Conservation (phyloP, 1,140 invertebrate species). For the Gonatopus flavifemur region DNA sequence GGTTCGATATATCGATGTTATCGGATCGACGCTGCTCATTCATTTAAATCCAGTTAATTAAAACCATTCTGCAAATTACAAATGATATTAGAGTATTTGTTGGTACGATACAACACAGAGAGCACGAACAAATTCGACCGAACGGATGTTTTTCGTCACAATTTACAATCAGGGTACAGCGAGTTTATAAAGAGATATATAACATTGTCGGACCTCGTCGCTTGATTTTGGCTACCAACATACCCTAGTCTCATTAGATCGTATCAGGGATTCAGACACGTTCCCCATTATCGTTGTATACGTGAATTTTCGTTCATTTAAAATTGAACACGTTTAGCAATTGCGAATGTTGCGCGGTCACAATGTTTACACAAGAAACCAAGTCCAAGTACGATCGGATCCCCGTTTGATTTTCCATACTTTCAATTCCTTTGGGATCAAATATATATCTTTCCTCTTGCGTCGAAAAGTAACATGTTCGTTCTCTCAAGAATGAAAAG, state of each 20-base stretch:
- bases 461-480: no score
- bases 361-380: no score
- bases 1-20: background rate
- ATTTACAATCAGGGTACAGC: background rate
- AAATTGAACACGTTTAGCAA: no score
- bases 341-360: no score
- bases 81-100: slow-evolving; percentile 16
- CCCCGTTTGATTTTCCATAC: no score
- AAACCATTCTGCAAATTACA: slow-evolving; percentile 28
- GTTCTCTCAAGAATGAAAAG: no score
- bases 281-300: background rate
- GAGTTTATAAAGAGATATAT: no score
- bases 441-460: no score
- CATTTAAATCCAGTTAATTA: slow-evolving; percentile 33
- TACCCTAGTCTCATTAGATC: no score
- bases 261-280: no score
- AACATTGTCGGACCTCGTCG: background rate
- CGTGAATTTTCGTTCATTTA: background rate
- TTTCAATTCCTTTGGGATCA: no score
- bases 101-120: background rate
- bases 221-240: background rate
- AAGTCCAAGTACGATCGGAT: no score
- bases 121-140: background rate
- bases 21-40: background rate
- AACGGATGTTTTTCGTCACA: background rate